Base-by-base conservation (phyloP, 2,113 vertebrate species). In the Lutjanus erythropterus region DNA sequence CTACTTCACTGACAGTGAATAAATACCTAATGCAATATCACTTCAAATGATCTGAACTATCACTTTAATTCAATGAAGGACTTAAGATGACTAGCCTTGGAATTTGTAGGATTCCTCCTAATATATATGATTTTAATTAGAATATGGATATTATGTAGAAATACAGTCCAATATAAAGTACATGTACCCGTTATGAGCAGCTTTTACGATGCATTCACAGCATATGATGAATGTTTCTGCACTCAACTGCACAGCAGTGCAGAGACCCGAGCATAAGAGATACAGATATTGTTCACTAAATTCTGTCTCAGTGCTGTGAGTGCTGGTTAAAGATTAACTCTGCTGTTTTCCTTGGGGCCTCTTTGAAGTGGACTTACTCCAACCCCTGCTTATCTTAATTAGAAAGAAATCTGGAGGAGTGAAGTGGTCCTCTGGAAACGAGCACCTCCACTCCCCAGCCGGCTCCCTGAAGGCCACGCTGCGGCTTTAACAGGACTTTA, bases 361-460 rank as follows among this genome's bases (percentile, higher is more conserved):
- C 88, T 94, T 94, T 93, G 88, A 94, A 95, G 93, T 93, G 75
- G 86, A 92, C 92, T 91, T 86, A 89, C 71, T 87, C 77, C 80
- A 87, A 83, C 83, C 81, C 46, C 75, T 90, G 80, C 89, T 93
- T 92, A 93, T 93, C 92, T 93, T 92, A 93, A 93, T 94, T 92
- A 87, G 92, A 91, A 88, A 73, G 80, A 93, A 85, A 91, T 90
- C 78, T 84, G 80, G 74, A 44, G 90, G 90, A 92, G 83, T 89
- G 89, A 84, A 89, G 86, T 81, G 87, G 83, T 81, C 76, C 81
- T 85, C 61, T 88, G 71, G 85, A 87, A 86, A 88, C 18, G 2
- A 86, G 75, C 78, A 82, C 78, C 89, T 88, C 76, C 71, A 76
- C 78, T 83, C 65, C 23, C 35, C 67, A 16, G 62, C 35, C 67